Evolutionary conservation across 2,888 invertebrate species (phyloP).

Genomic region (Cryptus armator): DNA sequence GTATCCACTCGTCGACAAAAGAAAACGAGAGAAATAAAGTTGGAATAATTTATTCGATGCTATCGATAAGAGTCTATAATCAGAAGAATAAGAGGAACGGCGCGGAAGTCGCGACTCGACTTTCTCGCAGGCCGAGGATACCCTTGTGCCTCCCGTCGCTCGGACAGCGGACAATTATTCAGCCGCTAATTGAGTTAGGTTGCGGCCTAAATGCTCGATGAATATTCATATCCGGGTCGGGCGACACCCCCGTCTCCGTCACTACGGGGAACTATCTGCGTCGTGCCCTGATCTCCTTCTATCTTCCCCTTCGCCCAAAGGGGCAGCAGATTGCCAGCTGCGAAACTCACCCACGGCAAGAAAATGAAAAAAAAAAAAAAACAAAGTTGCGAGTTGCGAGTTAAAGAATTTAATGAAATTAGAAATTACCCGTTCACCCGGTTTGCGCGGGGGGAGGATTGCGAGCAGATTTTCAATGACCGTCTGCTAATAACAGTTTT

Average conservation of each 20-base stretch:
- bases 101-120: conserved; percentile 71
- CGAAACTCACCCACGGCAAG: conserved; percentile 32
- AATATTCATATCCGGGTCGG: conserved; percentile 79
- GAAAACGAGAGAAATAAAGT: neutral
- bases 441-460: neutral
- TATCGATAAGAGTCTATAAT: conserved; percentile 30
- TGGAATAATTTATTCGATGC: conserved; percentile 48
- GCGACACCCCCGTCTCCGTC: conserved; percentile 64
- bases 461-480: conserved; percentile 13
- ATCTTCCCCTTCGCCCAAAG: neutral
- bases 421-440: conserved; percentile 50
- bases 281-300: neutral
- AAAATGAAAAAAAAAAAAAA: conserved; percentile 53
- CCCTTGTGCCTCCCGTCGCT: conserved; percentile 58
- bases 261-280: conserved; percentile 61
- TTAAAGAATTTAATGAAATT: conserved; percentile 58
- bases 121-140: conserved; percentile 40
- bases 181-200: conserved; percentile 81
- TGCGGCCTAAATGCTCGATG: conserved; percentile 79
- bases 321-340: conserved; percentile 54
- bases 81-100: conserved; percentile 33
- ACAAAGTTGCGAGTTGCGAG: conserved; percentile 24
- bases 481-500: neutral
- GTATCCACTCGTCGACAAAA: no score
- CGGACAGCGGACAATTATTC: conserved; percentile 80